Evolutionary conservation across 2,113 vertebrate genomes (phyloP).

Genomic region (Clupea harengus): DNA sequence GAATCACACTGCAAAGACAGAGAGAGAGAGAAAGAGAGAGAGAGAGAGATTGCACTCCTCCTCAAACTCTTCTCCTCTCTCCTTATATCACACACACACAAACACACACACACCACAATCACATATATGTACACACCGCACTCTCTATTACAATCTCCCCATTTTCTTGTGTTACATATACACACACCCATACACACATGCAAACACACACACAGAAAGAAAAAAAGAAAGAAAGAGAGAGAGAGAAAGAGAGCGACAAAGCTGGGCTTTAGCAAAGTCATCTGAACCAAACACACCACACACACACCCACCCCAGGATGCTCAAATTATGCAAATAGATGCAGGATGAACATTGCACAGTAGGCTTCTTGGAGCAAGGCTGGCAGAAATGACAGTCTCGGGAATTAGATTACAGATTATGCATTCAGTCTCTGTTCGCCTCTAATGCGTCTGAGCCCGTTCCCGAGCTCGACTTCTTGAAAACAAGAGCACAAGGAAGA

Average conservation of each 20-base stretch:
- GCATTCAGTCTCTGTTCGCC: background rate
- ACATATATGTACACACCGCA: too few relatives aligned
- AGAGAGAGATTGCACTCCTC: too few relatives aligned
- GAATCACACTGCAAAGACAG: too few relatives aligned
- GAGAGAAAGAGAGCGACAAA: background rate
- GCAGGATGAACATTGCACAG: background rate
- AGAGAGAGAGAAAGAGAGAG: too few relatives aligned
- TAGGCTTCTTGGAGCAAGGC: background rate
- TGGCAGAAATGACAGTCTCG: background rate
- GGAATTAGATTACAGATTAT: constrained; percentile 3
- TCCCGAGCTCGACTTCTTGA: background rate
- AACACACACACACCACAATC: too few relatives aligned
- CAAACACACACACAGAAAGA: background rate
- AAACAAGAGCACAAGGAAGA: background rate
- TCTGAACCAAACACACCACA: constrained; percentile 4
- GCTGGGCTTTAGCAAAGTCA: background rate
- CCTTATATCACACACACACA: too few relatives aligned
- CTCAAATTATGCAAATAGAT: background rate
- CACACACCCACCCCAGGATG: background rate
- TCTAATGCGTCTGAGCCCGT: background rate
- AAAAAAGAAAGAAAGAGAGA: background rate
- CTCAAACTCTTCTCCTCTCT: too few relatives aligned
- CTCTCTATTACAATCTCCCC: too few relatives aligned
- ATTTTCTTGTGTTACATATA: background rate
- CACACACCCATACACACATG: background rate